phyloP scores from a whole-genome alignment of 2,113 vertebrate genomes.

The Anser brachyrhynchus region DNA sequence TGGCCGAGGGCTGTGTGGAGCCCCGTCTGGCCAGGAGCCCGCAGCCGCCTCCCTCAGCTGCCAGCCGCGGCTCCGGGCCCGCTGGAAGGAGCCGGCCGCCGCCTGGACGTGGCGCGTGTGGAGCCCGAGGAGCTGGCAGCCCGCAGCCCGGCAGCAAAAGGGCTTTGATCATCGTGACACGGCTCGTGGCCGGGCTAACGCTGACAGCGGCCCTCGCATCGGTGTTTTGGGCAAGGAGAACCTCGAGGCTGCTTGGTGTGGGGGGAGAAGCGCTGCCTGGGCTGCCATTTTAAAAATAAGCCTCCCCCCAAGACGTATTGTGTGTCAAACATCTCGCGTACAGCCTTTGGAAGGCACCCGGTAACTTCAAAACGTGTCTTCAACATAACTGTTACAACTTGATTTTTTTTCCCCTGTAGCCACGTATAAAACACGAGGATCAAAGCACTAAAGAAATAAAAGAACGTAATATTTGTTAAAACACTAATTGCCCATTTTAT shows the following conservation, averaged over 20 bases:
- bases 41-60: background rate
- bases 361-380: background rate
- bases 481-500: background rate
- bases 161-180: background rate
- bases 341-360: background rate
- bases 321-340: too few species aligned
- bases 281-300: background rate
- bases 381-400: accelerated
- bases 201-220: background rate
- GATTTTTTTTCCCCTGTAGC: background rate
- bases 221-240: background rate
- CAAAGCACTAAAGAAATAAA: background rate
- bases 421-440: accelerated
- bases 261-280: background rate
- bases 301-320: background rate
- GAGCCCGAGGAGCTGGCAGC: background rate
- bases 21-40: background rate
- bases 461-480: background rate
- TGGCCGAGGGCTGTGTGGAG: background rate
- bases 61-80: conserved; percentile 51
- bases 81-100: conserved; percentile 81
- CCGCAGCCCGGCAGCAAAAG: background rate
- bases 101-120: conserved; percentile 19
- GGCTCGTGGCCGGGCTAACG: background rate
- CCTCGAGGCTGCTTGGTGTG: background rate